phyloP scores from a whole-genome alignment of 2,113 vertebrate species.

The Lutjanus erythropterus region DNA sequence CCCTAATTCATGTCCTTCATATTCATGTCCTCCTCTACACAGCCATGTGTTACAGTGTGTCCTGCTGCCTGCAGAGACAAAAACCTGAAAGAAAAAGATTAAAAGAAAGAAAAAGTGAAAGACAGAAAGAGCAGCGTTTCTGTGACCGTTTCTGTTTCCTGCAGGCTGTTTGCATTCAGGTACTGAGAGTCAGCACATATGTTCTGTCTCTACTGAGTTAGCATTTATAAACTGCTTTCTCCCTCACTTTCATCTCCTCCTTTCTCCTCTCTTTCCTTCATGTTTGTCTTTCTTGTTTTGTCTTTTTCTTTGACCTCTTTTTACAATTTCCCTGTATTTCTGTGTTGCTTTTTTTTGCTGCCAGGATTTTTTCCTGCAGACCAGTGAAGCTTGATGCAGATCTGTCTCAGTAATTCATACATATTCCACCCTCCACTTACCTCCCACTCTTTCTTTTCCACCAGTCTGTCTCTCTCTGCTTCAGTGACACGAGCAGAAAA shows the following conservation, averaged over 20 bases:
- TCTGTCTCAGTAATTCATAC: slow-evolving; percentile 13
- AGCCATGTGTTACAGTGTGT: too few relatives aligned
- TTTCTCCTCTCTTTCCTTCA: not conserved
- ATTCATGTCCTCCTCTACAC: too few relatives aligned
- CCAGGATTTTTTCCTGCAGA: not conserved
- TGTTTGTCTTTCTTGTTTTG: not conserved
- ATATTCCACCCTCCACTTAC: not conserved
- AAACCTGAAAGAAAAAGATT: not conserved
- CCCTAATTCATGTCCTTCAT: too few relatives aligned
- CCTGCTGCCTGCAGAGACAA: not conserved
- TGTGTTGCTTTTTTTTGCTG: slow-evolving; percentile 6
- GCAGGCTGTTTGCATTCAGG: slow-evolving; percentile 6
- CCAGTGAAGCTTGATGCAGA: slow-evolving; percentile 10
- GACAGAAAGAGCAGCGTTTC: not conserved
- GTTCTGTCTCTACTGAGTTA: not conserved
- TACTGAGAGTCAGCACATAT: slow-evolving; percentile 30
- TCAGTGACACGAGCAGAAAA: not conserved
- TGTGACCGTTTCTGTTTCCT: not conserved
- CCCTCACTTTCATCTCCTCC: slow-evolving; percentile 8
- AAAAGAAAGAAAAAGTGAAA: accelerated
- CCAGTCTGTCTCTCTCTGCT: not conserved
- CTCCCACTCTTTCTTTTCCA: not conserved
- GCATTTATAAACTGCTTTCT: slow-evolving; percentile 13
- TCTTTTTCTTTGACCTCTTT: not conserved
- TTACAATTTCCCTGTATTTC: not conserved